phyloP scores from a whole-genome alignment of 2,888 invertebrate genomes.

The Drosophila sordidapex region DNA sequence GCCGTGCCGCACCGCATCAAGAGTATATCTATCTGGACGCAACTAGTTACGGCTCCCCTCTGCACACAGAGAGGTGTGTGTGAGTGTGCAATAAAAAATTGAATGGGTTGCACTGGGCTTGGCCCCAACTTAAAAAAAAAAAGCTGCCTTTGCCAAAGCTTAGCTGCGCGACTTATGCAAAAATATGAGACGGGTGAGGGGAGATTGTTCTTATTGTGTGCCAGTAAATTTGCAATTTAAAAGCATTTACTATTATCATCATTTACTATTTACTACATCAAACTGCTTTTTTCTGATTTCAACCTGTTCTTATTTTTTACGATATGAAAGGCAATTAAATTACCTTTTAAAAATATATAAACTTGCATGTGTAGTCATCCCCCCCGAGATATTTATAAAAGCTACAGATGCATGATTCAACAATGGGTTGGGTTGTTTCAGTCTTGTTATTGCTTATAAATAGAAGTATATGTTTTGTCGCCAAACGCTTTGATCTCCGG shows the following conservation, averaged over 20 bases:
- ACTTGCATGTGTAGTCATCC: background rate
- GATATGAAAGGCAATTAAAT: background rate
- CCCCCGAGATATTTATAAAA: background rate
- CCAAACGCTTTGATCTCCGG: background rate
- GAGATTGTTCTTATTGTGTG: constrained; percentile 7
- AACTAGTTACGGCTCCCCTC: background rate
- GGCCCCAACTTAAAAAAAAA: constrained; percentile 15
- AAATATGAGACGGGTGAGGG: background rate
- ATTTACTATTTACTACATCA: too few species aligned
- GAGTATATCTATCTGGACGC: constrained; percentile 16
- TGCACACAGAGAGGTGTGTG: constrained; percentile 6
- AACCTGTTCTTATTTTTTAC: background rate
- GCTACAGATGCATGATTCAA: background rate
- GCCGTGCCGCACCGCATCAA: constrained; percentile 42
- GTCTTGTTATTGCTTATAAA: background rate
- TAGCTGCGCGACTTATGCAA: constrained; percentile 15
- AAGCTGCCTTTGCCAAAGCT: constrained; percentile 2
- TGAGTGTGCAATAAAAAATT: constrained; percentile 7
- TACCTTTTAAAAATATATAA: background rate
- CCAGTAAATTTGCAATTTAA: constrained; percentile 17
- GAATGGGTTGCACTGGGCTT: constrained; percentile 43
- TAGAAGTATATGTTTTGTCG: background rate
- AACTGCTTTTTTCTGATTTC: background rate
- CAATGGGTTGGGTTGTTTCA: background rate
- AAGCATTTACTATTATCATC: constrained; percentile 3